Base-by-base conservation (phyloP, 2,888 invertebrate species). In the Chironomus tentans region DNA sequence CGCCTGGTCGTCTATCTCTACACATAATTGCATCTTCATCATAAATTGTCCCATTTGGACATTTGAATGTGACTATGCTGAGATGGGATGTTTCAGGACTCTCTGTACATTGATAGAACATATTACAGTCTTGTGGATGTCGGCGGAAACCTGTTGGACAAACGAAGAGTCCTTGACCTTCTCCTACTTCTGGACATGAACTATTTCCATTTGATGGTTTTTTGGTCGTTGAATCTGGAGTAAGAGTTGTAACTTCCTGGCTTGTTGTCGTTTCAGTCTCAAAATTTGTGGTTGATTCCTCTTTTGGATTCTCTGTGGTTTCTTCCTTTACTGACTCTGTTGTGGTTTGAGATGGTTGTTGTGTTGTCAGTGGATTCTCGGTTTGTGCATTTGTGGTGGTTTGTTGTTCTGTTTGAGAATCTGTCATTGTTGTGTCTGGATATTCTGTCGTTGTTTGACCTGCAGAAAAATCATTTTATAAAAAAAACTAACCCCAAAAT, bases 121-220 rank as follows among this genome's bases (percentile, higher is more conserved):
- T 83, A 80, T 92, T 91, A 80, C 94, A 94, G 80, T 91, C 90
- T 81, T 91, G 92, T 0, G 94, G 93, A 86, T 94, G 93, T 78
- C 92, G 86, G 80, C 87, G 88, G 83, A 94, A 94, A 50, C 93
- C 93, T 5, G 93, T 92, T 7, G 94, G 94, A 81, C 94, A 94
- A 2, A 92, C 88, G 76, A 90, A 87, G 13, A 90, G 83, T 78
- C 90, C 85, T 83, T 94, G 93, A 78, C 91, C 90, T 21, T 89
- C 88, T 73, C 90, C 88, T 10, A 90, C 84, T 79, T 89, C 83
- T n/a, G 78, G 78, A 6, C 87, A 84, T 82, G 87, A 86, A 82
- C 84, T 79, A 84, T 84, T 46, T 80, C 80, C 46, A 80, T 79
- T 69, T 81, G 80, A 47, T 69, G 65, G 69, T 18, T 69, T 69